Percentiles rank a stretch among this genome's conserved stretches.
Evolutionary conservation across 2,113 vertebrate species (phyloP).

Genomic region (Istiophorus platypterus): DNA sequence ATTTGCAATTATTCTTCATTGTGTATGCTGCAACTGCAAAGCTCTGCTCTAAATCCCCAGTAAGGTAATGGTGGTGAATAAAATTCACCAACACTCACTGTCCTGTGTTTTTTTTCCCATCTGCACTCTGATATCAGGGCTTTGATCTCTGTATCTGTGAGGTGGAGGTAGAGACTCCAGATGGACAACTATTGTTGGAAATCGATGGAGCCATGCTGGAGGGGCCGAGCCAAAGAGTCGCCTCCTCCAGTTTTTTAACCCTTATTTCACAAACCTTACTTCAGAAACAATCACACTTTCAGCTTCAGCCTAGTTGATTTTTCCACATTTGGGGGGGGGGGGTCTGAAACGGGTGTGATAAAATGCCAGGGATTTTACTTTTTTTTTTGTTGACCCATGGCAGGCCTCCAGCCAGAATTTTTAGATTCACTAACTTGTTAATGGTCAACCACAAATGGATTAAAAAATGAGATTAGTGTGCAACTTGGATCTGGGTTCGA

Average conservation of each 20-base stretch:
- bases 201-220: constrained; percentile 37
- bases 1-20: not conserved
- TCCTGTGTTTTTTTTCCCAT: constrained; percentile 41
- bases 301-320: not conserved
- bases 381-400: no score
- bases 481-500: no score
- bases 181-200: constrained; percentile 32
- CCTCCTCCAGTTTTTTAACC: constrained; percentile 20
- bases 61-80: not conserved
- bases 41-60: not conserved
- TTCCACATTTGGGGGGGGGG: not conserved
- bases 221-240: constrained; percentile 13
- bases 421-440: not conserved
- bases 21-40: not conserved
- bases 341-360: not conserved
- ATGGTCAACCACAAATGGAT: not conserved
- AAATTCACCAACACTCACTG: constrained; percentile 3
- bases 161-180: constrained; percentile 34
- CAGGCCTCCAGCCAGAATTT: not conserved
- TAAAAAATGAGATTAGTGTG: not conserved
- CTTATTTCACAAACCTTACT: not conserved
- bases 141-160: constrained; percentile 52
- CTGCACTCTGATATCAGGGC: constrained; percentile 38
- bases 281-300: not conserved
- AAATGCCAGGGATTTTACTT: no score